Evolutionary conservation across 2,797 vertebrate species (phyloP), one percentile per base, ranked within the genome.

Genomic region (Gallirallus australis): DNA sequence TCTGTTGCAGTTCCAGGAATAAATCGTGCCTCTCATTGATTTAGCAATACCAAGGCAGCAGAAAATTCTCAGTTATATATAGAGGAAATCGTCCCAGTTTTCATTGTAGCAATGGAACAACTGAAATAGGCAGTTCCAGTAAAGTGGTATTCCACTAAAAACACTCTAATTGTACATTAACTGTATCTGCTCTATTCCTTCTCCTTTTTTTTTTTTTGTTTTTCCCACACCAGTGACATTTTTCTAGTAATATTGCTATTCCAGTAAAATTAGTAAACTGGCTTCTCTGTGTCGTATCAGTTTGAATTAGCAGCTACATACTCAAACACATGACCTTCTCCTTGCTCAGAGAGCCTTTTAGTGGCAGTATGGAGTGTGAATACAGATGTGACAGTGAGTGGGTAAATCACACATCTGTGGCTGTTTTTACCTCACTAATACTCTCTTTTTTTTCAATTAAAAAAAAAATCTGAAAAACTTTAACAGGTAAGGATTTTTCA

Each of bases 71-170:
- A 11, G 63, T 77, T 94, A 76, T 79, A 21, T 90, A 79, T 64
- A 84, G 47, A 82, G 64, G 48, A 42, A 86, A 89, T 91, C 86
- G 88, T 90, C 73, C 87, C 80, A 93, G 88, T 88, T 96, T 94
- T 94, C 73, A 54, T 8, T 84, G 70, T 84, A 79, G 77, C 75
- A 79, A 66, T 0, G 6, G 80, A 94, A 96, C 31, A 82, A 90
- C 75, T 73, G 70, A 90, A 94, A 92, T 18, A 86, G 37, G 47
- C 42, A 72, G 75, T 66, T 93, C 77, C 56, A 45, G 30, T 90
- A 76, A 86, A 79, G 81, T 42, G 24, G 76, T 66, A 79, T 56
- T 89, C 59, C 48, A 63, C 59, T 70, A 69, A 90, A 94, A 60
- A 2, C 28, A 66, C 28, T 90, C 37, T 63, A 59, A 72, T 28